phyloP scores from a whole-genome alignment of 2,888 invertebrate genomes.

The Zygaena filipendulae region DNA sequence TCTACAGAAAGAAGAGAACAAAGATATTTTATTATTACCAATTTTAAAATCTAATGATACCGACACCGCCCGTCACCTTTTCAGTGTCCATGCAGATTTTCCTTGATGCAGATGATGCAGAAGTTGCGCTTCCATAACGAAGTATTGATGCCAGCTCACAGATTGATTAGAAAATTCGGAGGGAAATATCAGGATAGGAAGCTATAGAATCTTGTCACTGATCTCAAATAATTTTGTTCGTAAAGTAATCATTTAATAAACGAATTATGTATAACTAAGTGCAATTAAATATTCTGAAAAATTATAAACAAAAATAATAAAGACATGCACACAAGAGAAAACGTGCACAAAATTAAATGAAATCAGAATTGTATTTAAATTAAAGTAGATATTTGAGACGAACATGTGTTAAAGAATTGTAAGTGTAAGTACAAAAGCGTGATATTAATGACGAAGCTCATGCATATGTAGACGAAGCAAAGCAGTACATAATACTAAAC shows the following conservation, averaged over 20 bases:
- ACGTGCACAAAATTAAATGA: slow-evolving; percentile 63
- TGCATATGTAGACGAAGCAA: slow-evolving; percentile 30
- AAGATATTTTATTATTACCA: slow-evolving; percentile 41
- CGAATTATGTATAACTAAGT: too few species aligned
- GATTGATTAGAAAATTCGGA: slow-evolving; percentile 22
- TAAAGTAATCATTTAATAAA: neutral
- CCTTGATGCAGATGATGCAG: slow-evolving; percentile 42
- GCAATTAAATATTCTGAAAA: slow-evolving; percentile 21
- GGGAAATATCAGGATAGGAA: slow-evolving; percentile 26
- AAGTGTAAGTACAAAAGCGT: too few species aligned
- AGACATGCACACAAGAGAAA: slow-evolving; percentile 27
- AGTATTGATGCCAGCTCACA: slow-evolving; percentile 34
- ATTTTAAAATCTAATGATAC: slow-evolving; percentile 23
- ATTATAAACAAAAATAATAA: slow-evolving; percentile 26
- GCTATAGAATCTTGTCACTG: slow-evolving; percentile 60
- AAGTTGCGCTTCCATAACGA: slow-evolving; percentile 34
- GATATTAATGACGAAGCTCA: too few species aligned
- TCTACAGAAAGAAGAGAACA: slow-evolving; percentile 71
- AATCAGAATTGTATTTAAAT: too few species aligned
- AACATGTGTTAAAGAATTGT: too few species aligned
- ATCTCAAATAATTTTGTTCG: slow-evolving; percentile 60
- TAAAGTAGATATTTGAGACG: too few species aligned
- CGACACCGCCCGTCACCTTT: slow-evolving; percentile 56
- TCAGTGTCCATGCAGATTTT: slow-evolving; percentile 59
- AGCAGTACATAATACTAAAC: slow-evolving; percentile 32